Evolutionary conservation across 1,140 invertebrate species (phyloP), one percentile per base, ranked within the genome.

Genomic region (Thaumetopoea pityocampa): DNA sequence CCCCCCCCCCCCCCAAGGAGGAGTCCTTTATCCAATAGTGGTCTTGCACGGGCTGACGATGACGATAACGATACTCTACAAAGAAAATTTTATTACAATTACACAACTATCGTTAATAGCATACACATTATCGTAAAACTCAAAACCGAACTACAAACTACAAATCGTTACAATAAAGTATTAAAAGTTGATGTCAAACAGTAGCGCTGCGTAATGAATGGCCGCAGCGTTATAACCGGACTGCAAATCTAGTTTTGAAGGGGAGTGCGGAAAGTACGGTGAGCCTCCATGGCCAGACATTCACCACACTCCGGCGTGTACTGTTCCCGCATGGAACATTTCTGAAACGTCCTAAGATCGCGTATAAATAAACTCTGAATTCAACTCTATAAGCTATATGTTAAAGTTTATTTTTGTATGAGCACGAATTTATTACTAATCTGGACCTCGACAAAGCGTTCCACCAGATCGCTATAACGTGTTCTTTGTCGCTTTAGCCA

Each of bases 231-330:
- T 79, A 83, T 77, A 76, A 81, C 70, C 67, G 72, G 68, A 67
- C 79, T 81, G 74, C 77, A 78, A 80, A 84, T 73, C 71, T 78
- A 84, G 73, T 84, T 77, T 67, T 63, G 63, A 58, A 76, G 77
- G 80, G 76, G 76, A 76, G 71, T 78, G 80, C 59, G 80, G 80
- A 63, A 71, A 79, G 72, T 77, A 78, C 59, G 80, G 80, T 80
- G 69, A 72, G 77, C 80, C 80, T 84, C 69, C 66, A 81, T 77
- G 80, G 74, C 80, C 76, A 84, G 67, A 65, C 74, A 59, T 51
- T 83, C 62, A 83, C 79, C 79, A 70, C 80, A 84, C 73, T 70
- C 53, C 57, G 65, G 72, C 66, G 67, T 73, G 70, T 67, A 65
- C 63, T 59, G 51, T 55, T 58, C 56, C 67, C 51, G 42, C 41